These are phyloP conservation scores for Ranitomeya variabilis DNA, from an alignment of 2,113 vertebrate genomes.

Conservation along the genomic window DNA sequence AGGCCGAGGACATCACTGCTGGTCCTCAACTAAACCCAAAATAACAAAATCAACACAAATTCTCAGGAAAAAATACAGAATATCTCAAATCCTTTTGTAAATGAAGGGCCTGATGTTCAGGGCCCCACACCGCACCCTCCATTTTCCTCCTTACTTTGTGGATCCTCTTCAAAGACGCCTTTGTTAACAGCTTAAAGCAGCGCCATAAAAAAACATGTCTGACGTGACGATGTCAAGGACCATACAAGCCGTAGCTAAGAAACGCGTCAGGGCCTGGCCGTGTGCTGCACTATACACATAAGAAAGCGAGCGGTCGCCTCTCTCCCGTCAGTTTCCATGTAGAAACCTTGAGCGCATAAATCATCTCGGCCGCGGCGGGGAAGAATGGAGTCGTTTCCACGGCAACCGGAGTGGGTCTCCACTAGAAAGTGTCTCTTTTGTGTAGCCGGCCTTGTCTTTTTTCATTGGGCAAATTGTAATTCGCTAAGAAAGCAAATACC, in stretches of 20 bases:
- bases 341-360: constrained; percentile 74
- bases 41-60: neutral
- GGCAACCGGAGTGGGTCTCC: constrained; percentile 73
- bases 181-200: constrained; percentile 16
- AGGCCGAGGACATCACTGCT: too few species aligned
- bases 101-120: neutral
- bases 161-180: neutral
- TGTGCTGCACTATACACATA: neutral
- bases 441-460: constrained; percentile 43
- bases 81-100: neutral
- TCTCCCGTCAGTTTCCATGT: constrained; percentile 40
- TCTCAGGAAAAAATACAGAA: neutral
- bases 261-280: neutral
- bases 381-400: constrained; percentile 73
- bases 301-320: constrained; percentile 24
- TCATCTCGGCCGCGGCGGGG: constrained; percentile 67
- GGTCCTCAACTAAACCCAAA: too few species aligned
- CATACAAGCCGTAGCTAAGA: neutral
- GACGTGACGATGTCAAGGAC: constrained; percentile 1
- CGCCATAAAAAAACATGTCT: neutral
- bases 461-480: constrained; percentile 50
- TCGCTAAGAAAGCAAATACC: constrained; percentile 29
- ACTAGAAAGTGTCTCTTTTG: constrained; percentile 59
- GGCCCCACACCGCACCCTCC: neutral
- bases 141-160: neutral